Conservation (phyloP, 1,140 invertebrate genomes). For the Drosophila elegans region DNA sequence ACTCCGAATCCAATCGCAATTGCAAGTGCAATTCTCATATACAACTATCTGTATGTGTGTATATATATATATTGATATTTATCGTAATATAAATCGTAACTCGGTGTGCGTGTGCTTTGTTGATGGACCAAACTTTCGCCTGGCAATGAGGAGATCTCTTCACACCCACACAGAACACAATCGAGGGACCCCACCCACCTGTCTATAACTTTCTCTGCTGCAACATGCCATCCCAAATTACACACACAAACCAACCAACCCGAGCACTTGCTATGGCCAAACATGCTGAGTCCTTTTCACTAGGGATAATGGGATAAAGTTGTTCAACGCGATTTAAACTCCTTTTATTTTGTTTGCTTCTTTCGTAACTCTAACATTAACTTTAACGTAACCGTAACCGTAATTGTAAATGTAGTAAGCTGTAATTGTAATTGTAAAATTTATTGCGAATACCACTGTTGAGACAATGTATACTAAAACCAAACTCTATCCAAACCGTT, state of each 20-base stretch:
- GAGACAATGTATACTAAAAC: conserved; percentile 77
- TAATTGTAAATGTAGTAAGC: conserved; percentile 21
- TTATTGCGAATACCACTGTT: conserved; percentile 11
- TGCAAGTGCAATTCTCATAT: conserved; percentile 26
- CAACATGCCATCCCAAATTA: conserved; percentile 21
- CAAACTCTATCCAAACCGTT: conserved; percentile 79
- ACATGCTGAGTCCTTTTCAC: conserved; percentile 1
- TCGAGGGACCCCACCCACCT: conserved; percentile 18
- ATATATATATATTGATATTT: conserved; percentile 8
- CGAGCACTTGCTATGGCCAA: conserved; percentile 23
- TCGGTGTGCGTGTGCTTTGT: conserved; percentile 54
- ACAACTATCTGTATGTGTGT: conserved; percentile 23
- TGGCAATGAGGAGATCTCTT: conserved; percentile 34
- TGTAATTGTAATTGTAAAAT: conserved; percentile 30
- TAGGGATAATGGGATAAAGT: neutral
- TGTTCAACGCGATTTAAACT: conserved; percentile 24
- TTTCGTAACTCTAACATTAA: conserved; percentile 20
- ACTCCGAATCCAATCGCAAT: conserved; percentile 23
- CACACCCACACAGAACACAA: conserved; percentile 24
- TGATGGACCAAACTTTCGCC: conserved; percentile 36
- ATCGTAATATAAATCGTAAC: conserved; percentile 7
- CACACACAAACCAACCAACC: conserved; percentile 11
- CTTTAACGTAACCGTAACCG: conserved; percentile 42
- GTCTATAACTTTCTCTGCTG: conserved; percentile 28
- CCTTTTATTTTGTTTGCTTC: conserved; percentile 20